phyloP scores from a whole-genome alignment of 2,888 invertebrate genomes.

The Crioceris asparagi region DNA sequence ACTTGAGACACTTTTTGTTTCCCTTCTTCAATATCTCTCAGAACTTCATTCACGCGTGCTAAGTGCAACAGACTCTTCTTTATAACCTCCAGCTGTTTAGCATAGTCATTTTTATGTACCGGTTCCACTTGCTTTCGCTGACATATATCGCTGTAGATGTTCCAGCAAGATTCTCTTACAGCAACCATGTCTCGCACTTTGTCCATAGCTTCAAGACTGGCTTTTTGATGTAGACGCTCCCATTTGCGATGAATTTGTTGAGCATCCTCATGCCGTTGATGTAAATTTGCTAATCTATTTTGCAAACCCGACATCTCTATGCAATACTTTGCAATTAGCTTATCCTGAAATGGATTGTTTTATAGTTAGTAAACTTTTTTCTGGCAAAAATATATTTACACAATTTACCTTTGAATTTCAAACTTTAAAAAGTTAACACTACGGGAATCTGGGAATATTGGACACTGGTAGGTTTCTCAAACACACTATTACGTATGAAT shows the following conservation, averaged over 20 bases:
- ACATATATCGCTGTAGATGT: slow-evolving; percentile 19
- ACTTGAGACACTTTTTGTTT: slow-evolving; percentile 11
- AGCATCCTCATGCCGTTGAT: slow-evolving; percentile 14
- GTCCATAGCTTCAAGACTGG: slow-evolving; percentile 10
- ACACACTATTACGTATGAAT: too few species aligned
- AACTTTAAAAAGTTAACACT: slow-evolving; percentile 7
- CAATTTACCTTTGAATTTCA: slow-evolving; percentile 2
- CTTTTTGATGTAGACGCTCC: slow-evolving; percentile 13
- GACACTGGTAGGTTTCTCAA: too few species aligned
- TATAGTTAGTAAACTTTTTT: too few species aligned
- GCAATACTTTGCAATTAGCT: neutral
- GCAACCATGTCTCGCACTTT: slow-evolving; percentile 11
- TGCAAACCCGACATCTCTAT: slow-evolving; percentile 9
- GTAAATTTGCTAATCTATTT: slow-evolving; percentile 11
- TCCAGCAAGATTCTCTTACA: slow-evolving; percentile 13
- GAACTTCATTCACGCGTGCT: slow-evolving; percentile 14
- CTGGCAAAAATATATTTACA: neutral
- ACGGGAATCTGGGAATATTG: too few species aligned
- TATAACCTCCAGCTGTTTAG: slow-evolving; percentile 16
- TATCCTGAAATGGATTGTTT: too few species aligned
- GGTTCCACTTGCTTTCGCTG: slow-evolving; percentile 13
- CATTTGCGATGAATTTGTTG: slow-evolving; percentile 12
- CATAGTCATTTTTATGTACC: slow-evolving; percentile 10
- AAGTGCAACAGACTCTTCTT: slow-evolving; percentile 17
- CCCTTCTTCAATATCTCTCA: slow-evolving; percentile 11